phyloP scores from a whole-genome alignment of 2,888 invertebrate species.

The Lasius platythorax region DNA sequence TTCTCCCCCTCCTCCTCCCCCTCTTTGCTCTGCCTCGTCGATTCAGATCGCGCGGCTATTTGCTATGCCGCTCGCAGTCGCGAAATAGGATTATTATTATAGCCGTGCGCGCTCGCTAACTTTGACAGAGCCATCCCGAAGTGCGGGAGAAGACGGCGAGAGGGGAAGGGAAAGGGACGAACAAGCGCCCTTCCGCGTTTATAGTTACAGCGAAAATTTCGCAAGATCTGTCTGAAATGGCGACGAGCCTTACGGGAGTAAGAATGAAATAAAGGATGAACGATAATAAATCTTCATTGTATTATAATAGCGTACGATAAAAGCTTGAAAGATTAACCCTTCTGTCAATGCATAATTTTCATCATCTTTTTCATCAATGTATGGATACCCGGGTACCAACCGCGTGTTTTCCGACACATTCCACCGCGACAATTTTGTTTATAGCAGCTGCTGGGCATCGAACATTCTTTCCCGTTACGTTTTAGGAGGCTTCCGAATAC shows the following conservation, averaged over 20 bases:
- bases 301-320: neutral
- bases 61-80: constrained; percentile 82
- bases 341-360: too few species aligned
- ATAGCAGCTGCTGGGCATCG: too few species aligned
- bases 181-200: constrained; percentile 31
- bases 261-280: constrained; percentile 11
- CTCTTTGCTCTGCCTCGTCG: constrained; percentile 39
- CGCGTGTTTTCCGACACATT: too few species aligned
- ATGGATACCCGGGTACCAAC: too few species aligned
- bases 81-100: constrained; percentile 84
- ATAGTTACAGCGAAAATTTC: constrained; percentile 36
- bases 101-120: constrained; percentile 70
- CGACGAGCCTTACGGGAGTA: neutral
- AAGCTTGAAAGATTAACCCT: neutral
- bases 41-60: constrained; percentile 79
- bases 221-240: neutral
- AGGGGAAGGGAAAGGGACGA: constrained; percentile 5
- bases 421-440: too few species aligned
- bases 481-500: too few species aligned
- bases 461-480: too few species aligned
- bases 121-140: constrained; percentile 60
- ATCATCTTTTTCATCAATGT: too few species aligned
- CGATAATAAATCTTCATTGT: constrained; percentile 8
- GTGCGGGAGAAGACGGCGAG: constrained; percentile 39
- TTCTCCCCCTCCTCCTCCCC: too few species aligned